Base-by-base conservation (phyloP, 2,113 vertebrate genomes). In the Seriola quinqueradiata region DNA sequence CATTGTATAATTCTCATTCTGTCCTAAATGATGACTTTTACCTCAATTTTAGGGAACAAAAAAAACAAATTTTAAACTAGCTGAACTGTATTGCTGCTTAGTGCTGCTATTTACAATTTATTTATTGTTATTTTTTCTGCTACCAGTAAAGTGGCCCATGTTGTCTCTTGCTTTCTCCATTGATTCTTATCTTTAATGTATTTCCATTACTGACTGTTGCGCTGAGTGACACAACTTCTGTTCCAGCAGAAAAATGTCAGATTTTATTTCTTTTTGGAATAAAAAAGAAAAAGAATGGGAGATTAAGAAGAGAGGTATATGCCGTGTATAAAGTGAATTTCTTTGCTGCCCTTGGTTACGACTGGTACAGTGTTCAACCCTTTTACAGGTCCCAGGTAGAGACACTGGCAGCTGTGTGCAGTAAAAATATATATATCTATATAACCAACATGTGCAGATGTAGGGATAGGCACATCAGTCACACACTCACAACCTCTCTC, bases 381-480 rank as follows among this genome's bases (percentile, higher is more conserved):
- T 94, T 97, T 96, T 97, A 98, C 95, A 82, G 96, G 94, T 96
- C 96, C 96, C 97, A 95, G 86, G 96, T 92, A 97, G 95, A 96
- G 93, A 91, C 88, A 93, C 94, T 95, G 95, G 96, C 97, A 98
- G 97, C 96, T 98, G 96, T 96, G 95, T 90, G 93, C 96, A 95
- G 95, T 97, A 97, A 97, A 95, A 96, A 95, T 57, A 96, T 95
- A 95, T 95, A 52, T 57, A 97, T 97, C 96, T 96, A 95, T 95
- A 73, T 58, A 75, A 42, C 64, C 69, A 78, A 61, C 60, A 59
- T 76, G 42, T 55, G 65, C 79, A 68, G 63, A 69, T 61, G 67
- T 68, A 64, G 19, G 52, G 46, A 61, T 78, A 60, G 79, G 63
- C 84, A 75, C 69, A 44, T 69, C 28, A 17, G 54, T 64, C 69